Evolutionary conservation across 1,140 invertebrate species (phyloP).

Genomic region (Uloborus diversus): DNA sequence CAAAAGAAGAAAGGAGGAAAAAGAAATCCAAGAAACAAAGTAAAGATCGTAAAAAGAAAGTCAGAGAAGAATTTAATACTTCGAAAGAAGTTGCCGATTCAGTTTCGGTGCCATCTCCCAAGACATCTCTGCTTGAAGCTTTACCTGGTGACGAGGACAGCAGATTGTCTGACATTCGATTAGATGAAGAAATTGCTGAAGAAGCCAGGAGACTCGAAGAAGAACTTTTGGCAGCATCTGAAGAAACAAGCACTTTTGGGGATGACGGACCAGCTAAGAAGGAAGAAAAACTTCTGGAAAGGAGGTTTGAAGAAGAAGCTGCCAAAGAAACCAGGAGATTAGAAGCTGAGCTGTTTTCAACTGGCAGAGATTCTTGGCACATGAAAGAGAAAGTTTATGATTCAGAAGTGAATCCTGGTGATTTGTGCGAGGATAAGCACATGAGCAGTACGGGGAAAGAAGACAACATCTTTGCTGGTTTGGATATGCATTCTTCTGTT

Average conservation of each 20-base stretch:
- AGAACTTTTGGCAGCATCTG: slow-evolving; percentile 51
- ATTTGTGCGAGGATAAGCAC: slow-evolving; percentile 45
- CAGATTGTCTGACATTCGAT: slow-evolving; percentile 45
- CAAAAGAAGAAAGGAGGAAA: slow-evolving; percentile 58
- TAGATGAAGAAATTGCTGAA: slow-evolving; percentile 59
- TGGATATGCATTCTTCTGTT: slow-evolving; percentile 32
- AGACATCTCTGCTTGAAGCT: slow-evolving; percentile 36
- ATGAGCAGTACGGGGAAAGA: slow-evolving; percentile 16
- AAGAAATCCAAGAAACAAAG: slow-evolving; percentile 68
- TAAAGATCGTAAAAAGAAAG: slow-evolving; percentile 58
- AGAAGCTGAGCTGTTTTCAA: slow-evolving; percentile 59
- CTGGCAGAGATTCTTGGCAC: slow-evolving; percentile 53
- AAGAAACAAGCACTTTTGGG: slow-evolving; percentile 51
- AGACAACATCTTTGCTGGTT: slow-evolving; percentile 38
- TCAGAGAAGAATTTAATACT: background rate
- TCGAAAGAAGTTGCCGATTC: background rate
- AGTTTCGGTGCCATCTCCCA: slow-evolving; percentile 34
- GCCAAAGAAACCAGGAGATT: slow-evolving; percentile 60
- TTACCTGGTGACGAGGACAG: slow-evolving; percentile 51
- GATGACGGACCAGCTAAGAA: slow-evolving; percentile 47
- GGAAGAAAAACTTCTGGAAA: slow-evolving; percentile 58
- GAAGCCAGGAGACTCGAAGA: slow-evolving; percentile 56
- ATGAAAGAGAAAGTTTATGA: slow-evolving; percentile 54
- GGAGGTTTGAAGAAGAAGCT: slow-evolving; percentile 61
- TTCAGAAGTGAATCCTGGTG: background rate